A percentile compares a stretch with the other conserved stretches of the same genome.
phyloP scores from a whole-genome alignment of 2,888 invertebrate genomes.

The Kuschelorhynchus macadamiae region DNA sequence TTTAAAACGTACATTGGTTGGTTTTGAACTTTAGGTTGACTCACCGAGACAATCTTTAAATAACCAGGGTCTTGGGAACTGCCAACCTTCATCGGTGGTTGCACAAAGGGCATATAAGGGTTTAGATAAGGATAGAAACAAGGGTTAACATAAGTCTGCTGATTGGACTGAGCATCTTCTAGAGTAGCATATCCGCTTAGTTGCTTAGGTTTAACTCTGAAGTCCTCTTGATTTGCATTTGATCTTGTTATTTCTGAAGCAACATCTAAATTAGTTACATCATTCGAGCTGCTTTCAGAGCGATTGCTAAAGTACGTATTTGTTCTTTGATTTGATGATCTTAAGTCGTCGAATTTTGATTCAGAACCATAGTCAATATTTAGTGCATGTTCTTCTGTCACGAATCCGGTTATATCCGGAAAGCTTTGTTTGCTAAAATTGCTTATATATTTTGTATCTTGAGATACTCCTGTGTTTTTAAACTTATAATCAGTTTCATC shows the following conservation, averaged over 20 bases:
- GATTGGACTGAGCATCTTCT: constrained; percentile 57
- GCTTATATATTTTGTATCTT: too few species aligned
- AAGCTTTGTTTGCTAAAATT: too few species aligned
- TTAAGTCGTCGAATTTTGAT: too few species aligned
- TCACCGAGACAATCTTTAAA: constrained; percentile 53
- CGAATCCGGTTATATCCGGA: too few species aligned
- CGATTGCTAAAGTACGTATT: too few species aligned
- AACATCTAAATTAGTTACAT: neutral
- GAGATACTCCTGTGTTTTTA: too few species aligned
- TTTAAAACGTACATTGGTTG: constrained; percentile 55
- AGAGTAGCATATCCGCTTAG: constrained; percentile 42
- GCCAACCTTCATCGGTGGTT: constrained; percentile 50
- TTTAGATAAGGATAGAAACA: constrained; percentile 56
- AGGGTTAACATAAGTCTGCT: constrained; percentile 57
- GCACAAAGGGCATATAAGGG: constrained; percentile 52
- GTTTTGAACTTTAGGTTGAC: constrained; percentile 47
- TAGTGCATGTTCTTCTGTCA: too few species aligned
- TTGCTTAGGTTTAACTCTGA: constrained; percentile 47
- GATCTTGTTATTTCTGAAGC: neutral
- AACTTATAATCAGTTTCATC: too few species aligned
- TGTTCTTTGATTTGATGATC: too few species aligned
- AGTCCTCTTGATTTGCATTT: constrained; percentile 25
- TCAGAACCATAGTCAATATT: too few species aligned
- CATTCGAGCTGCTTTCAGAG: too few species aligned
- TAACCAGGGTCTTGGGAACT: constrained; percentile 50